Percentiles rank a stretch among this genome's conserved stretches.
Evolutionary conservation across 2,888 invertebrate species (phyloP).

Genomic region (Phlogophora meticulosa): DNA sequence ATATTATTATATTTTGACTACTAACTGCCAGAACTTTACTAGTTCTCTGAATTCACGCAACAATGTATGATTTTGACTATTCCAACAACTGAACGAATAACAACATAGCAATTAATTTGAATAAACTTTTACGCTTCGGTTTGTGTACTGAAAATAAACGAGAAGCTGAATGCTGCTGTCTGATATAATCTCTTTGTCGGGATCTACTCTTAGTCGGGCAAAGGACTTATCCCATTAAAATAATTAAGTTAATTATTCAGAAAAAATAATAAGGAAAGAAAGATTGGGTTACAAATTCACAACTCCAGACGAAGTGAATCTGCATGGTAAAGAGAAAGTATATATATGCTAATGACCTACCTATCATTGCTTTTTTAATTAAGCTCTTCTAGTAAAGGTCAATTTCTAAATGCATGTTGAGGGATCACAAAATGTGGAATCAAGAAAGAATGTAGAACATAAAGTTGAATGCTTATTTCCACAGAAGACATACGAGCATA

Average conservation of each 20-base stretch:
- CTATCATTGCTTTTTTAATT: conserved; percentile 54
- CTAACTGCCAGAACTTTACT: background rate
- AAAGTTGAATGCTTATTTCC: too few species aligned
- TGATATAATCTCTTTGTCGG: conserved; percentile 36
- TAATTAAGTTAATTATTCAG: conserved; percentile 57
- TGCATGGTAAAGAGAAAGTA: conserved; percentile 56
- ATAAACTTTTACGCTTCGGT: background rate
- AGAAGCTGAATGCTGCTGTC: conserved; percentile 25
- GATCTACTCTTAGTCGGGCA: conserved; percentile 28
- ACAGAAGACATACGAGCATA: too few species aligned
- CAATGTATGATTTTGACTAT: background rate
- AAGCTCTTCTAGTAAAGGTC: conserved; percentile 24
- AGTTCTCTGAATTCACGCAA: background rate
- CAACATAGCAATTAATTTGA: background rate
- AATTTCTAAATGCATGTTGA: conserved; percentile 6
- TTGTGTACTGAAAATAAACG: conserved; percentile 18
- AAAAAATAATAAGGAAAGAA: conserved; percentile 48
- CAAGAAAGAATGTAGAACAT: background rate
- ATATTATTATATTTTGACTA: background rate
- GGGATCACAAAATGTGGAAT: background rate
- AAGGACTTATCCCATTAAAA: conserved; percentile 51
- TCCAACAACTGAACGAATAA: background rate
- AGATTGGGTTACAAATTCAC: conserved; percentile 40
- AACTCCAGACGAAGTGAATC: conserved; percentile 57
- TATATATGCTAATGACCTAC: conserved; percentile 51